Base-by-base conservation (phyloP, 2,113 vertebrate species). In the Varanus komodoensis region DNA sequence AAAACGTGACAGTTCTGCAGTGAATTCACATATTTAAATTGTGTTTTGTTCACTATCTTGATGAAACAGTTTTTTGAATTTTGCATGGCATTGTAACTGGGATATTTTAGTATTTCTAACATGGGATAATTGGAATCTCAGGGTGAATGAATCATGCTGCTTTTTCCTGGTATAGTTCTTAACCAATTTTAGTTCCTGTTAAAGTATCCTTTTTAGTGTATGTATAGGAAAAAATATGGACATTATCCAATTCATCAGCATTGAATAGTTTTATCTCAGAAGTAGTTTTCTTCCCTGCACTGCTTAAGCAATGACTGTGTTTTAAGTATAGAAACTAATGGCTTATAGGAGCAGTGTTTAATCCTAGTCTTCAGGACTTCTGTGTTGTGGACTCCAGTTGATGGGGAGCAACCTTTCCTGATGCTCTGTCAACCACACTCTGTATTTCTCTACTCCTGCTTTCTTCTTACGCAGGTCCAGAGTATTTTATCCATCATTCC, bases 51-150 rank as follows among this genome's bases (percentile, higher is more conserved):
- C 54, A 27, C 17, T 74, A 38, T 32, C 54, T 82, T 12, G 1
- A 61, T 74, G 38, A 82, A 54, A 3, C 34, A 82, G 57, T 38
- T 27, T 44, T 71, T 90, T 69, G 82, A 89, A 50, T 81, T 69
- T 84, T 91, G 54, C 83, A 88, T 71, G 48, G 21, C 82, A 90
- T 12, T 71, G 77, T 15, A 52, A 85, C 25, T 61, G 74, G 21
- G 54, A 82, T 8, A 0, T 0, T 78, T 1, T 44, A 82, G 32
- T 32, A 50, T 1, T 29, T 90, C n/a, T 71, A 83, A 34, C 82
- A 44, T 27, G 80, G 84, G 75, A 90, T 90, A 68, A 77, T 88
- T 93, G 84, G 91, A 91, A 84, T 84, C 6, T 78, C 84, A 77
- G 6, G 4, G 0, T 48, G 75, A 86, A 87, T 50, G 1, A 73